A percentile compares a stretch with the other conserved stretches of the same genome.
Conservation (phyloP, 2,797 vertebrate species). For the Oryzias sinensis region DNA sequence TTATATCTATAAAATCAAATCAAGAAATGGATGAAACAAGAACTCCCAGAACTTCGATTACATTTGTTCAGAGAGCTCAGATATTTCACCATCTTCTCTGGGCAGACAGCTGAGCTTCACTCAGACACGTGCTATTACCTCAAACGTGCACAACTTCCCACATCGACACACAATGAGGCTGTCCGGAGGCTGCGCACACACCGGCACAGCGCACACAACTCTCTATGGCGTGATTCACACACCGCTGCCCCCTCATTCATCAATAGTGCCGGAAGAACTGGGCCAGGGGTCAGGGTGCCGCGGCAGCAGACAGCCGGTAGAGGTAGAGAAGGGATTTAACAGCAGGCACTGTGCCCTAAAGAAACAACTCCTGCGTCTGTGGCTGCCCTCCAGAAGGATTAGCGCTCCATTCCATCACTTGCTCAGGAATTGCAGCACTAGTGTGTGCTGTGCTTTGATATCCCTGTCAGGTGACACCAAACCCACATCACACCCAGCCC, state of each 20-base stretch:
- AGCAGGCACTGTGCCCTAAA: constrained; percentile 54
- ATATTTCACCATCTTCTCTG: not conserved
- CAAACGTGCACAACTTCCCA: not conserved
- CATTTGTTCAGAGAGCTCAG: not conserved
- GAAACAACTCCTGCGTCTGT: constrained; percentile 39
- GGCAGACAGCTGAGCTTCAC: not conserved
- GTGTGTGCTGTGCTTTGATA: constrained; percentile 47
- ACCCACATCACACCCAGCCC: constrained; percentile 37
- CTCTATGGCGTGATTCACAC: constrained; percentile 45
- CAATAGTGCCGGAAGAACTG: constrained; percentile 61
- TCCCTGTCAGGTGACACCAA: constrained; percentile 48
- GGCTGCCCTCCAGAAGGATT: constrained; percentile 54
- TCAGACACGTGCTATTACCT: not conserved
- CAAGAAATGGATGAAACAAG: not conserved
- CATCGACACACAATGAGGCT: constrained; percentile 13
- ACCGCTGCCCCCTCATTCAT: constrained; percentile 65
- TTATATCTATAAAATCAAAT: not conserved
- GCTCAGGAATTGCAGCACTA: constrained; percentile 21
- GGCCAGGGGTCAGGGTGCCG: constrained; percentile 55
- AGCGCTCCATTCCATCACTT: constrained; percentile 51
- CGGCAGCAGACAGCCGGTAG: constrained; percentile 47
- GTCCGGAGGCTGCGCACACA: constrained; percentile 27
- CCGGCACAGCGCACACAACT: constrained; percentile 1
- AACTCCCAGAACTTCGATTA: not conserved
- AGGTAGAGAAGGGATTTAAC: constrained; percentile 54